Percentiles rank a stretch among this genome's conserved stretches.
Evolutionary conservation across 1,140 invertebrate genomes (phyloP).

Genomic region (Drosophila chauvacae): DNA sequence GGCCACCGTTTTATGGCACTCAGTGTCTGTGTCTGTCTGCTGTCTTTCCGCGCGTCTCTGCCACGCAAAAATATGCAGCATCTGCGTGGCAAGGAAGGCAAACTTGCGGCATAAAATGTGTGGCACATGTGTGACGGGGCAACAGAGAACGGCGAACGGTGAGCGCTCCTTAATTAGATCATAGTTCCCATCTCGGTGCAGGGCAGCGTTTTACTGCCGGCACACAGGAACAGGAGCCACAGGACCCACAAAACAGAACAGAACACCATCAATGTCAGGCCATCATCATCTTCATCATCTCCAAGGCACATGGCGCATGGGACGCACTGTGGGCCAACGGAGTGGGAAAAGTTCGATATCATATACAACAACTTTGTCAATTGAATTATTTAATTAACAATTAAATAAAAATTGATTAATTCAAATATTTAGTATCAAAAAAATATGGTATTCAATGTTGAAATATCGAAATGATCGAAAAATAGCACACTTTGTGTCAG

Average conservation of each 20-base stretch:
- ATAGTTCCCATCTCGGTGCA: conserved; percentile 53
- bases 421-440: too few species aligned
- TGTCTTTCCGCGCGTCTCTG: background rate
- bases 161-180: conserved; percentile 65
- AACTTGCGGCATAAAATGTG: conserved; percentile 56
- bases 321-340: background rate
- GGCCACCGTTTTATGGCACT: conserved; percentile 57
- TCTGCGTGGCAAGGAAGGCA: conserved; percentile 12
- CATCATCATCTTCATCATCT: conserved; percentile 20
- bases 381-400: too few species aligned
- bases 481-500: too few species aligned
- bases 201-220: conserved; percentile 42
- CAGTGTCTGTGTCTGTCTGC: conserved; percentile 14
- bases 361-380: too few species aligned
- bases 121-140: conserved; percentile 53
- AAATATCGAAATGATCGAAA: too few species aligned
- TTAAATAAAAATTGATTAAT: too few species aligned
- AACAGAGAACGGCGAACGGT: conserved; percentile 7
- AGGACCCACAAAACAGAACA: conserved; percentile 3
- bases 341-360: too few species aligned
- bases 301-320: background rate
- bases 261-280: conserved; percentile 27
- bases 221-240: conserved; percentile 10
- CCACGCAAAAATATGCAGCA: conserved; percentile 36
- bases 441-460: too few species aligned